phyloP scores from a whole-genome alignment of 2,888 invertebrate species.

The Caenorhabditis sp. region DNA sequence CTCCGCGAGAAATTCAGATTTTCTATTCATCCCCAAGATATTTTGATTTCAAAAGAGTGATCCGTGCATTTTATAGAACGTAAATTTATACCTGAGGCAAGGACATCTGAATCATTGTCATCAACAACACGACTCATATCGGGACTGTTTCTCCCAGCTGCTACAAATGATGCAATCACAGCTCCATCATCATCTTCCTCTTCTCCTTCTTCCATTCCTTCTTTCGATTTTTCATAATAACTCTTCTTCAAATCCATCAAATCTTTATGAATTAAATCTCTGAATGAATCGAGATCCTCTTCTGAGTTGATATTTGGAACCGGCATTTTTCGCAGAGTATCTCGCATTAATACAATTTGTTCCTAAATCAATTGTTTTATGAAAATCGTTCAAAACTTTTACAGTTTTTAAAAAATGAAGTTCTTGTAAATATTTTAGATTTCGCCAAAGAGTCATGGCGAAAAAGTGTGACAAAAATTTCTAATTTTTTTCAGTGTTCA shows the following conservation, averaged over 20 bases:
- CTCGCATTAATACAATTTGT: constrained; percentile 22
- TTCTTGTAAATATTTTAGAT: too few relatives aligned
- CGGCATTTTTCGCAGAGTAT: constrained; percentile 20
- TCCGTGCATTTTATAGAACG: too few relatives aligned
- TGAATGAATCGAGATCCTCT: constrained; percentile 13
- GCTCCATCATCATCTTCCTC: constrained; percentile 4
- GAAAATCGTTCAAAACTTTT: too few relatives aligned
- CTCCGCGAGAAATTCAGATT: background rate
- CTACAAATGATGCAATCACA: background rate
- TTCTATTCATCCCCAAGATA: background rate
- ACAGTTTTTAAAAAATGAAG: too few relatives aligned
- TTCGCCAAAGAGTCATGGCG: too few relatives aligned
- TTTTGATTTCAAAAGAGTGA: too few relatives aligned
- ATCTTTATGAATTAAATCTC: constrained; percentile 21
- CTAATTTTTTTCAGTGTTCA: too few relatives aligned
- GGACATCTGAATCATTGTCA: background rate
- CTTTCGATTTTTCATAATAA: constrained; percentile 21
- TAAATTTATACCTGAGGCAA: background rate
- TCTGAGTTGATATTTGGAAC: constrained; percentile 8
- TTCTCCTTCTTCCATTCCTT: background rate
- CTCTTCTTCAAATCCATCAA: constrained; percentile 20
- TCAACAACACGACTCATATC: background rate
- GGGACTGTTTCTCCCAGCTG: background rate
- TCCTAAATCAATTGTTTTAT: constrained; percentile 9
- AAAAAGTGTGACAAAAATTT: too few relatives aligned